These are phyloP conservation scores for Eretmochelys imbricata DNA, from an alignment of 2,113 vertebrate genomes.

Conservation along the genomic window DNA sequence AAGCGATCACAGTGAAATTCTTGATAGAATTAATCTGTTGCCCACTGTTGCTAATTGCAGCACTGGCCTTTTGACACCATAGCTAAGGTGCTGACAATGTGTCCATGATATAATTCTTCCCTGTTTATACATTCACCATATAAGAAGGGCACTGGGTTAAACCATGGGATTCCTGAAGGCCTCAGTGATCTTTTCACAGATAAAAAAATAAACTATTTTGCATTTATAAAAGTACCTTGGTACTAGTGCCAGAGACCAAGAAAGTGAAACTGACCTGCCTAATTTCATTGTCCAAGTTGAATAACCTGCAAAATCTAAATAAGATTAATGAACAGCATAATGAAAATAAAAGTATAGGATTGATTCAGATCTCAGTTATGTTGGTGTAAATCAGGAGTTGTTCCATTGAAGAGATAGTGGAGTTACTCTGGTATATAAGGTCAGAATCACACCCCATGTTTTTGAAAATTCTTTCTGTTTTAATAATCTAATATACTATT, in stretches of 20 bases:
- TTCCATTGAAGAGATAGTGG: not conserved
- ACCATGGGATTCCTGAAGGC: not conserved
- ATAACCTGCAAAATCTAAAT: not conserved
- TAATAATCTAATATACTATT: not conserved
- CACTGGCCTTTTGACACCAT: not conserved
- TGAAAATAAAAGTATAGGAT: not conserved
- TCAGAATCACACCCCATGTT: not conserved
- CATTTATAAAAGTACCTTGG: not conserved
- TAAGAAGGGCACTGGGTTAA: accelerated
- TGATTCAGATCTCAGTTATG: not conserved
- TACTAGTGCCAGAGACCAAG: not conserved
- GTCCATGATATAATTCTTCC: not conserved
- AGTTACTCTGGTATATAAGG: not conserved
- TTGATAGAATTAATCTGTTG: accelerated
- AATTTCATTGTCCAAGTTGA: not conserved
- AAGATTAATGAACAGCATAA: not conserved
- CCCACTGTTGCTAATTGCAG: not conserved
- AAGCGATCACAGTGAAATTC: not conserved
- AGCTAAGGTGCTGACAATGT: not conserved
- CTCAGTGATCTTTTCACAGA: not conserved
- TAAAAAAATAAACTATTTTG: not conserved
- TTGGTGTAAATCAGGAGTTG: not conserved
- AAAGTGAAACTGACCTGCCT: accelerated
- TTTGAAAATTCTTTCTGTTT: not conserved
- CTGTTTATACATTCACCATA: not conserved